These are phyloP conservation scores for Gonocerus acuteangulatus DNA, from an alignment of 2,888 invertebrate species.

Conservation along the genomic window DNA sequence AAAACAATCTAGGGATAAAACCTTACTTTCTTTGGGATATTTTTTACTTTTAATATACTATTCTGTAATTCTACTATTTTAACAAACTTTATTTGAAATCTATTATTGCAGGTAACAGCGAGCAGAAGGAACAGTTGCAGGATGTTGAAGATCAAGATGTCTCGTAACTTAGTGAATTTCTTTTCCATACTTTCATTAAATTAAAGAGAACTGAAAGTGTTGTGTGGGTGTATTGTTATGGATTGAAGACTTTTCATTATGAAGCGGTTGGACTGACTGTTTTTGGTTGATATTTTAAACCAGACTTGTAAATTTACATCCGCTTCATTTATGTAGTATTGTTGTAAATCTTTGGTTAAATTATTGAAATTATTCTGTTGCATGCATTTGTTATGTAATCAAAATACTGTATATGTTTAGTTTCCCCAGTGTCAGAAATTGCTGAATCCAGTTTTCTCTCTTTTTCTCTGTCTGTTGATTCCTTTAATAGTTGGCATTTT, in stretches of 20 bases:
- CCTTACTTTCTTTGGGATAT: too few relatives aligned
- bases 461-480: background rate
- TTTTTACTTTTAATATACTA: too few relatives aligned
- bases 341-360: constrained; percentile 25
- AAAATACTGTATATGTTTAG: constrained; percentile 13
- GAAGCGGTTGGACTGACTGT: constrained; percentile 27
- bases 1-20: too few relatives aligned
- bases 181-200: constrained; percentile 16
- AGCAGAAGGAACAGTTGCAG: constrained; percentile 84
- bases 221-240: constrained; percentile 30
- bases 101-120: constrained; percentile 68
- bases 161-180: constrained; percentile 58
- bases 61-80: too few relatives aligned
- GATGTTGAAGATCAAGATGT: constrained; percentile 93
- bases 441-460: background rate
- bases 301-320: constrained; percentile 32
- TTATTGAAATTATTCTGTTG: constrained; percentile 23
- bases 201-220: constrained; percentile 28
- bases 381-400: constrained; percentile 20
- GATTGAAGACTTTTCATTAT: constrained; percentile 28
- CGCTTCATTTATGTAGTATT: constrained; percentile 27
- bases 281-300: constrained; percentile 32
- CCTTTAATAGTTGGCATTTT: too few relatives aligned
- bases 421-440: constrained; percentile 2
- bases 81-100: too few relatives aligned